Percentiles rank a stretch among this genome's conserved stretches.
These are phyloP conservation scores for Drosophila falleni DNA, from an alignment of 2,888 invertebrate species.

Conservation along the genomic window DNA sequence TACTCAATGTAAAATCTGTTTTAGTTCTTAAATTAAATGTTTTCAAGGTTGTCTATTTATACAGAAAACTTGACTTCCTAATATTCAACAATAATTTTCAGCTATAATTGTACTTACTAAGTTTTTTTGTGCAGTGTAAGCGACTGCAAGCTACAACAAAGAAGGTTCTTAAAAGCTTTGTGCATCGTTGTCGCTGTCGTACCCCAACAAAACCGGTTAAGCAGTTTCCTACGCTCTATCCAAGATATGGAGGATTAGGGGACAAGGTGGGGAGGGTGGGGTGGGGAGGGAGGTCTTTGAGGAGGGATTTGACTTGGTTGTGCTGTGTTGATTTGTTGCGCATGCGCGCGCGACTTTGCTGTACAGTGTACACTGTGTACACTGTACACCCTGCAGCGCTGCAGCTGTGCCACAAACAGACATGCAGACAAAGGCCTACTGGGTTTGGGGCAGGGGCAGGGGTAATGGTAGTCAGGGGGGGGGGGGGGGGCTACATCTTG, in stretches of 20 bases:
- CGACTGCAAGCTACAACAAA: slow-evolving; percentile 63
- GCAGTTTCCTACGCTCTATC: slow-evolving; percentile 60
- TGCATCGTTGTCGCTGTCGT: slow-evolving; percentile 61
- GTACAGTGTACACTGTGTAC: slow-evolving; percentile 38
- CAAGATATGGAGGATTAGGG: slow-evolving; percentile 20
- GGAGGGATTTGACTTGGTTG: slow-evolving; percentile 45
- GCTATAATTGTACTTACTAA: neutral
- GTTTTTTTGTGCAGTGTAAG: slow-evolving; percentile 51
- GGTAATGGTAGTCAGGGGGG: neutral
- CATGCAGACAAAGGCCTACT: slow-evolving; percentile 47
- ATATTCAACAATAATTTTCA: neutral
- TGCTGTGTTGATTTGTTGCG: slow-evolving; percentile 79
- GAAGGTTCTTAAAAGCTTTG: slow-evolving; percentile 80
- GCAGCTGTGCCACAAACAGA: slow-evolving; percentile 72
- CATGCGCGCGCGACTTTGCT: slow-evolving; percentile 65
- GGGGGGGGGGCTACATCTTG: slow-evolving; percentile 57
- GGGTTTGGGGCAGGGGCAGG: neutral
- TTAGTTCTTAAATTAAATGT: no score
- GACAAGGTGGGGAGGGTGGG: neutral
- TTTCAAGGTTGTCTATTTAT: no score
- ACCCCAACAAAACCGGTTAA: slow-evolving; percentile 66
- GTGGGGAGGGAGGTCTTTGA: neutral
- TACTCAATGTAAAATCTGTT: no score
- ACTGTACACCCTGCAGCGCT: slow-evolving; percentile 76
- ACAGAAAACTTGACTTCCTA: no score